These are phyloP conservation scores for Clanis bilineata DNA, from an alignment of 2,888 invertebrate genomes.

Conservation along the genomic window DNA sequence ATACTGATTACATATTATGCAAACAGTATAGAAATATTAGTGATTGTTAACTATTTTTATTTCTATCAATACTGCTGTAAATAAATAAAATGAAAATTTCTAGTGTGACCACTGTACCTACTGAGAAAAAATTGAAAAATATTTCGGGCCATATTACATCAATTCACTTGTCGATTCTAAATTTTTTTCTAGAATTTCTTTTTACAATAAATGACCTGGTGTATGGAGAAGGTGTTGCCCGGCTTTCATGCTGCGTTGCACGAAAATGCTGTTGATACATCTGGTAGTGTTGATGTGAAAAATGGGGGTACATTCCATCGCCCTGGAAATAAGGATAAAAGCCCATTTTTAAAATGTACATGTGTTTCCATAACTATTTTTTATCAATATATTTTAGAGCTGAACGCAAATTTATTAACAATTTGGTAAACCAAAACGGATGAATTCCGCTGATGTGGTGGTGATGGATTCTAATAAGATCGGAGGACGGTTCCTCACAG, in stretches of 20 bases:
- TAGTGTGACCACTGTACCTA: too few species aligned
- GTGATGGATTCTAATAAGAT: slow-evolving; percentile 88
- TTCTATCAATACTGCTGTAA: too few species aligned
- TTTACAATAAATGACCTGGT: slow-evolving; percentile 52
- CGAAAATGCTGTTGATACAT: slow-evolving; percentile 79
- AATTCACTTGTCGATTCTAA: too few species aligned
- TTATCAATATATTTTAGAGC: slow-evolving; percentile 4
- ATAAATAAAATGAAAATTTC: too few species aligned
- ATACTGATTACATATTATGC: too few species aligned
- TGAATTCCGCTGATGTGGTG: slow-evolving; percentile 91
- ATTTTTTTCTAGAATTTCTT: too few species aligned
- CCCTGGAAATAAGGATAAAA: slow-evolving; percentile 55
- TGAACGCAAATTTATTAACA: slow-evolving; percentile 45
- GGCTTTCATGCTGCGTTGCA: slow-evolving; percentile 72
- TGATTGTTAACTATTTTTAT: too few species aligned
- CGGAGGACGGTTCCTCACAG: slow-evolving; percentile 83
- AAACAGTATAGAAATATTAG: too few species aligned
- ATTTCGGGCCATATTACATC: too few species aligned
- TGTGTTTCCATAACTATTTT: neutral
- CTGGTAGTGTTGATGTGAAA: slow-evolving; percentile 78
- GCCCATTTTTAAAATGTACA: neutral
- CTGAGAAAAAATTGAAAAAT: too few species aligned
- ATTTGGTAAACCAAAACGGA: slow-evolving; percentile 85
- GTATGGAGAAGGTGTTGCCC: slow-evolving; percentile 69
- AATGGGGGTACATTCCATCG: slow-evolving; percentile 77